phyloP scores from a whole-genome alignment of 2,888 invertebrate species.

The Ochropleura leucogaster region DNA sequence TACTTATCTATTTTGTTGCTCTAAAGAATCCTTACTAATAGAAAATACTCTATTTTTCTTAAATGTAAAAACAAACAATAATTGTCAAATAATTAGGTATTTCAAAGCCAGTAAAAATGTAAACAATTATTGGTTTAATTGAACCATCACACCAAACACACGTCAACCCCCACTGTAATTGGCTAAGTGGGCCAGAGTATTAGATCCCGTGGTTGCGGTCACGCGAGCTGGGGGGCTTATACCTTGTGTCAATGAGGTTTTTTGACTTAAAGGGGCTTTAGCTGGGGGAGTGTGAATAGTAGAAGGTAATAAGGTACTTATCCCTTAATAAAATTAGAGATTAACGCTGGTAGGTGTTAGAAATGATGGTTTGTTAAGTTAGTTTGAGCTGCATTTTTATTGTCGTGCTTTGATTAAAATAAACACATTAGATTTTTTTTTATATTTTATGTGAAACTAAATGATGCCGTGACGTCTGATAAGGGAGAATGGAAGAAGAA shows the following conservation, averaged over 20 bases:
- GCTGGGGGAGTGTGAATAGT: constrained; percentile 19
- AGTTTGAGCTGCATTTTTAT: no score
- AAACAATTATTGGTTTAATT: constrained; percentile 79
- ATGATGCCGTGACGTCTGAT: no score
- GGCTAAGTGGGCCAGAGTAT: constrained; percentile 82
- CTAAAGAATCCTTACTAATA: no score
- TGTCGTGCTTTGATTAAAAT: neutral
- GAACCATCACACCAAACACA: constrained; percentile 80
- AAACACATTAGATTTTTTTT: neutral
- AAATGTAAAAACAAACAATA: constrained; percentile 6
- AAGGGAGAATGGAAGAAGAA: no score
- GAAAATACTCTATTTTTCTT: no score
- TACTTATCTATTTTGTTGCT: no score
- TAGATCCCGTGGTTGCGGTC: constrained; percentile 79
- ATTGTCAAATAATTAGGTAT: constrained; percentile 7
- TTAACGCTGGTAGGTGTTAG: constrained; percentile 26
- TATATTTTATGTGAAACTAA: neutral
- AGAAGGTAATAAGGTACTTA: constrained; percentile 28
- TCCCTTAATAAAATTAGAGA: constrained; percentile 15
- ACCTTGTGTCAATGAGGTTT: constrained; percentile 56
- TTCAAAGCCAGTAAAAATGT: constrained; percentile 58
- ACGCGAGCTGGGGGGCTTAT: constrained; percentile 75
- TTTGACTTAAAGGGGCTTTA: constrained; percentile 46
- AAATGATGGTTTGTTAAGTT: neutral
- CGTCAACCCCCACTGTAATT: constrained; percentile 81